Conservation (phyloP, 2,888 invertebrate genomes). For the Elegia similella region DNA sequence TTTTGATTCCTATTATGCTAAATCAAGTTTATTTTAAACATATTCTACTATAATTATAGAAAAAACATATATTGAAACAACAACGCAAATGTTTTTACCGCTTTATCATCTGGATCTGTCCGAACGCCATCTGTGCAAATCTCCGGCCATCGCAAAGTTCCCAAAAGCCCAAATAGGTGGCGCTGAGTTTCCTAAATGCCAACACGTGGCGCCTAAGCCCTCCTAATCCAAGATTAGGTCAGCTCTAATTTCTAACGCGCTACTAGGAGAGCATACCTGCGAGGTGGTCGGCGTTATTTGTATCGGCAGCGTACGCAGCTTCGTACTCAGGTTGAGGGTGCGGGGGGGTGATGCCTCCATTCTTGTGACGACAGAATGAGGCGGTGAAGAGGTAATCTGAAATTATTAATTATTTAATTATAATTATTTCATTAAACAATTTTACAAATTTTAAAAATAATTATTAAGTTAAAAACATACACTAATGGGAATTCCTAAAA, state of each 20-base stretch:
- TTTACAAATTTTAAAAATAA: background rate
- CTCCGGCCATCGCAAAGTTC: background rate
- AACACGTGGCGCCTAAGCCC: constrained; percentile 28
- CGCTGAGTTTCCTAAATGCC: constrained; percentile 15
- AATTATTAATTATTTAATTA: constrained; percentile 26
- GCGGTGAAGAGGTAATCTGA: constrained; percentile 67
- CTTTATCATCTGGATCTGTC: background rate
- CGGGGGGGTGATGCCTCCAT: constrained; percentile 61
- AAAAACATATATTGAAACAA: no score
- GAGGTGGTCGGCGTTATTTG: constrained; percentile 72
- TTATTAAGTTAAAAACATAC: constrained; percentile 49
- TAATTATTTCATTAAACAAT: background rate
- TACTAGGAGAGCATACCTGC: constrained; percentile 74
- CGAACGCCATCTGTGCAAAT: constrained; percentile 18
- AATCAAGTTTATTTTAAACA: background rate
- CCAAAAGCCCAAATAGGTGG: constrained; percentile 18
- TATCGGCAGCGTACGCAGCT: constrained; percentile 69
- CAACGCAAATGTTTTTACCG: background rate
- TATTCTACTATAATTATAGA: no score
- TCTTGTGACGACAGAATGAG: constrained; percentile 43
- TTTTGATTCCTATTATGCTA: background rate
- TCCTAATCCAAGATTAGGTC: constrained; percentile 63
- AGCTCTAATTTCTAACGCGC: constrained; percentile 64
- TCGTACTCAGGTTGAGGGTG: constrained; percentile 69
- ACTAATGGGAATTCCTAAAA: constrained; percentile 72